Percentiles rank a stretch among this genome's conserved stretches.
These are phyloP conservation scores for Dusona sp. DNA, from an alignment of 2,888 invertebrate genomes.

Conservation along the genomic window DNA sequence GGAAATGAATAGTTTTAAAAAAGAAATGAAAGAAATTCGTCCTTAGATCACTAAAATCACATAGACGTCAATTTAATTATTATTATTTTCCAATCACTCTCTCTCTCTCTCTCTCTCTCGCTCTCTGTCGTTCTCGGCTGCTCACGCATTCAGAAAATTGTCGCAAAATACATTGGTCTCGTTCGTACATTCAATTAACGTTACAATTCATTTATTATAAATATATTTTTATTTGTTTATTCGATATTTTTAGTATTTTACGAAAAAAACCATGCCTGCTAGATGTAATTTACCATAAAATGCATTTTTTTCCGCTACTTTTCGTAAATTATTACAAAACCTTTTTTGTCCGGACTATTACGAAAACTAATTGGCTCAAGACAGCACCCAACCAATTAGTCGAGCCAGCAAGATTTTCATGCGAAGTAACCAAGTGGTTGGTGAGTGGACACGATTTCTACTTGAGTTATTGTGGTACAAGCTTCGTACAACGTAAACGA, in stretches of 20 bases:
- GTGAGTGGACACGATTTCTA: constrained; percentile 19
- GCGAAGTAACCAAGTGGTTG: constrained; percentile 15
- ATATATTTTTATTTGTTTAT: constrained; percentile 11
- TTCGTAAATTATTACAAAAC: background rate
- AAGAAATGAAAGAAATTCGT: constrained; percentile 36
- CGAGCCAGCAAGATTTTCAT: background rate
- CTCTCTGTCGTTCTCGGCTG: constrained; percentile 24
- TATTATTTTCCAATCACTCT: constrained; percentile 20
- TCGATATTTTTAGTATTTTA: background rate
- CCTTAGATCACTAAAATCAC: constrained; percentile 83
- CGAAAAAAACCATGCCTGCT: too few relatives aligned
- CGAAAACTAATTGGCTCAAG: constrained; percentile 14
- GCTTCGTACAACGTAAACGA: constrained; percentile 55
- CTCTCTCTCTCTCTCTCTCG: constrained; percentile 17
- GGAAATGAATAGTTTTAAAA: background rate
- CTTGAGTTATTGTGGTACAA: constrained; percentile 38
- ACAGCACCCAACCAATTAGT: background rate
- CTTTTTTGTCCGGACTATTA: background rate
- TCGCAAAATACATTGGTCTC: constrained; percentile 8
- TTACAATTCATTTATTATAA: constrained; percentile 4
- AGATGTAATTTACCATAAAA: too few relatives aligned
- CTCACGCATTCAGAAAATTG: background rate
- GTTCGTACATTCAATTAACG: constrained; percentile 29
- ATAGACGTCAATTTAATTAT: constrained; percentile 79
- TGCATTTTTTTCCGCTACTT: background rate